Conservation (phyloP, 2,888 invertebrate species). For the Drosophila birchii region DNA sequence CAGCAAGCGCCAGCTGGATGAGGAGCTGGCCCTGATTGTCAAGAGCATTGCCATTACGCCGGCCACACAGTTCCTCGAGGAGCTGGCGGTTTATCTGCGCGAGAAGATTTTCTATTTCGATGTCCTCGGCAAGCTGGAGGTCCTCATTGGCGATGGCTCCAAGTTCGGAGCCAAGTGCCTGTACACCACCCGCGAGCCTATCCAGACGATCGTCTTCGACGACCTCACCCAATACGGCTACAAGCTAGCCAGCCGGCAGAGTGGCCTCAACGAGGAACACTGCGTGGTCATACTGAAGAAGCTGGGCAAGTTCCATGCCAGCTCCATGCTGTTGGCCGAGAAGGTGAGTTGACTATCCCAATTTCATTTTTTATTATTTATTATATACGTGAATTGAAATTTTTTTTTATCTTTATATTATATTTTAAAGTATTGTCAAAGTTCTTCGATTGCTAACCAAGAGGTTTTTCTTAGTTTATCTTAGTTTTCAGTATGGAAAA, state of each 20-base stretch:
- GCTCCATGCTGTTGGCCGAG: slow-evolving; percentile 86
- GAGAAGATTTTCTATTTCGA: slow-evolving; percentile 85
- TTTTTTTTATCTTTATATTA: no score
- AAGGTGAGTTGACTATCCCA: slow-evolving; percentile 83
- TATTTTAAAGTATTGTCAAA: neutral
- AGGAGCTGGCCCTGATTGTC: slow-evolving; percentile 82
- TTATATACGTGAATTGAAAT: no score
- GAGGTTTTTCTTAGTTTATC: neutral
- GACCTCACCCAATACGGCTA: slow-evolving; percentile 86
- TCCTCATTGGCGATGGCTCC: slow-evolving; percentile 82
- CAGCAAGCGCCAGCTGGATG: slow-evolving; percentile 76
- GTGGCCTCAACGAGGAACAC: slow-evolving; percentile 86
- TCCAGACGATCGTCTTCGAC: slow-evolving; percentile 83
- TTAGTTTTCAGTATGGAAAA: neutral
- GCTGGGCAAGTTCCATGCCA: slow-evolving; percentile 86
- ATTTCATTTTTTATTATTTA: neutral
- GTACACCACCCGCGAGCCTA: slow-evolving; percentile 80
- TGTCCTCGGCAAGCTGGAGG: slow-evolving; percentile 84
- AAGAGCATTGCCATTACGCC: slow-evolving; percentile 83
- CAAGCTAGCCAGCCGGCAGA: slow-evolving; percentile 86
- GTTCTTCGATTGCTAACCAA: no score
- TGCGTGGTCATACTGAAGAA: slow-evolving; percentile 85
- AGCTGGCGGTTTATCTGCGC: slow-evolving; percentile 84
- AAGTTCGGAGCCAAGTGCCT: slow-evolving; percentile 83
- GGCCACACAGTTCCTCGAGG: slow-evolving; percentile 85